phyloP scores from a whole-genome alignment of 37 sponge, comb jelly and placozoan species.

The Corticium candelabrum region DNA sequence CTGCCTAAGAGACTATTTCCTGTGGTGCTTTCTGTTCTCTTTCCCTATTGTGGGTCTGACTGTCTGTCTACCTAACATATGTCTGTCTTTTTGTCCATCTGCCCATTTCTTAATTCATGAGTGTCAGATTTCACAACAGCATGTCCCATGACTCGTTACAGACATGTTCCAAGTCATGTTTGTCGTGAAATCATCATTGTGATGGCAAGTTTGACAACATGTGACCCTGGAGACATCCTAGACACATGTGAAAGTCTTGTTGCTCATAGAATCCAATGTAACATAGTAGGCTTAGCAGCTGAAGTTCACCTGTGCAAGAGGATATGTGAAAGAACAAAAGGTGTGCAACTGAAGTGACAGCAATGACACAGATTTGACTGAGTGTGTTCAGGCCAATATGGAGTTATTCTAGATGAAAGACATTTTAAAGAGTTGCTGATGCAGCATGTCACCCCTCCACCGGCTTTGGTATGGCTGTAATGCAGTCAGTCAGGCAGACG shows the following conservation, averaged over 20 bases:
- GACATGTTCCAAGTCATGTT: constrained; percentile 76
- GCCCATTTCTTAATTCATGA: no score
- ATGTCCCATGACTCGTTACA: no score
- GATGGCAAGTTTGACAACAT: constrained; percentile 68
- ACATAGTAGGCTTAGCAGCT: constrained; percentile 80
- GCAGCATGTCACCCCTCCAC: constrained; percentile 76
- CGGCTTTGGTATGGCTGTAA: constrained; percentile 49
- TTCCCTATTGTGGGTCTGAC: no score
- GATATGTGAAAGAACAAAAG: constrained; percentile 63
- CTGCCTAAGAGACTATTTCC: no score
- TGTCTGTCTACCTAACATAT: no score
- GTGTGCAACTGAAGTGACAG: constrained; percentile 9
- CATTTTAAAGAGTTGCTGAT: constrained; percentile 76
- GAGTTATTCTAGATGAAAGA: constrained; percentile 66
- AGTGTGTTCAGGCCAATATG: constrained; percentile 38
- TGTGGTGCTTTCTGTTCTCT: no score
- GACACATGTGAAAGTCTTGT: constrained; percentile 24
- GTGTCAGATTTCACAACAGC: no score
- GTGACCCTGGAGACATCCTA: constrained; percentile 90
- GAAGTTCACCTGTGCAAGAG: constrained; percentile 74
- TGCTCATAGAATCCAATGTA: constrained; percentile 38
- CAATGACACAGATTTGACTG: background rate
- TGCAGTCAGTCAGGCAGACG: no score
- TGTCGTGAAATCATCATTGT: constrained; percentile 80
- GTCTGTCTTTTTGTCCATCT: no score